Percentiles rank a stretch among this genome's conserved stretches.
These are phyloP conservation scores for Manis pentadactyla DNA, from an alignment of 2,797 vertebrate genomes.

Conservation along the genomic window DNA sequence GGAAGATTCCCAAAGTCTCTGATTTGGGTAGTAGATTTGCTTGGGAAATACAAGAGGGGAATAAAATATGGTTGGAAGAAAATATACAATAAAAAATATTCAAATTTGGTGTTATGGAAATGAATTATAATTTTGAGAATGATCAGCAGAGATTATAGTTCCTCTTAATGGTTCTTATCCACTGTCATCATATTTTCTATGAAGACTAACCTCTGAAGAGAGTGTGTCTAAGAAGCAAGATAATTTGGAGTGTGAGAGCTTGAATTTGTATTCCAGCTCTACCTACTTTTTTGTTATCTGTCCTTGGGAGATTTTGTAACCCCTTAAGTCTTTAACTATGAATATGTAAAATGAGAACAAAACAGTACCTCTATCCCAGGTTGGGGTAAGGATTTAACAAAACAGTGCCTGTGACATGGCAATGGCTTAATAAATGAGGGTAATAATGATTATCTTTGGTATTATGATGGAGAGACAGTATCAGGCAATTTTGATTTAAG, in stretches of 20 bases:
- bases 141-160: neutral
- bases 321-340: conserved; percentile 33
- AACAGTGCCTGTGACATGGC: neutral
- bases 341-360: neutral
- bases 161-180: neutral
- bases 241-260: neutral
- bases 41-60: neutral
- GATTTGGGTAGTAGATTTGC: neutral
- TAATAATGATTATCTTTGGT: neutral
- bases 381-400: neutral
- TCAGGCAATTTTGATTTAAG: neutral
- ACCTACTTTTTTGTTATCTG: neutral
- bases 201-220: conserved; percentile 4
- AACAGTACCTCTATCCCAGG: neutral
- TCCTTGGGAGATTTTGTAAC: conserved; percentile 26
- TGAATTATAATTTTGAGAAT: conserved; percentile 1
- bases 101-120: neutral
- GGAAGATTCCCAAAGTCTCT: neutral
- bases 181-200: neutral
- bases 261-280: neutral
- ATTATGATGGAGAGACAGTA: neutral
- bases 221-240: neutral
- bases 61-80: neutral
- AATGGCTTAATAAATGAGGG: neutral
- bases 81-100: neutral